Evolutionary conservation across 2,797 vertebrate genomes (phyloP), one percentile per base, ranked within the genome.

Genomic region (Phaenicophaeus curvirostris): DNA sequence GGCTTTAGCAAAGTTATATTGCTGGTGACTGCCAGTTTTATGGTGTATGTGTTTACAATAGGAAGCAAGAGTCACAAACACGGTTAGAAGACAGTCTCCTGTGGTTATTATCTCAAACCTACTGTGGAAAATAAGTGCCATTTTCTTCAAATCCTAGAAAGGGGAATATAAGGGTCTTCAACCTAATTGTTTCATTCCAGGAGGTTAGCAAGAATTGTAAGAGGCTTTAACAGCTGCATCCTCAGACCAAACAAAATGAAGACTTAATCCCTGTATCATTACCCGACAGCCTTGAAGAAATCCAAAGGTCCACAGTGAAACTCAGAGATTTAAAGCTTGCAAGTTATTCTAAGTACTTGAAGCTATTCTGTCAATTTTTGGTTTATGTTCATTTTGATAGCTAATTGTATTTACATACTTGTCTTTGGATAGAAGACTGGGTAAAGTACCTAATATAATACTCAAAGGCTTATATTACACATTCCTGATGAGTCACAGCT

Each of bases 1-100:
- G 50, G 12, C 11, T 41, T 28, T 33, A 11, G 24, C 13, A 0
- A 4, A 11, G 18, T 0, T 46, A 35, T 27, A 13, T 6, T n/a
- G 11, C 80, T 79, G 57, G 31, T 61, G 12, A 1, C 16, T 19
- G 57, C 71, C 61, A 51, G 23, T 55, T 42, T 5, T 8, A 5
- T 16, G 57, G 4, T 50, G 51, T 19, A 41, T 23, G 1, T 5
- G 12, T 20, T 83, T 57, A 18, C 65, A 44, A 3, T 7, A 35
- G 48, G 53, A 73, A 66, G 57, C 65, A 68, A 8, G 1, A 0
- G 9, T 27, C 59, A 44, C 68, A 66, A 30, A n/a, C 4, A 3
- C 0, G 5, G 31, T 51, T 33, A 63, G 62, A 62, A 44, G 13
- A 28, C 25, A 28, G 24, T 46, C 46, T n/a, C 33, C 41, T 39